Conservation (phyloP, 2,888 invertebrate genomes). For the Hoplodrina ambigua region DNA sequence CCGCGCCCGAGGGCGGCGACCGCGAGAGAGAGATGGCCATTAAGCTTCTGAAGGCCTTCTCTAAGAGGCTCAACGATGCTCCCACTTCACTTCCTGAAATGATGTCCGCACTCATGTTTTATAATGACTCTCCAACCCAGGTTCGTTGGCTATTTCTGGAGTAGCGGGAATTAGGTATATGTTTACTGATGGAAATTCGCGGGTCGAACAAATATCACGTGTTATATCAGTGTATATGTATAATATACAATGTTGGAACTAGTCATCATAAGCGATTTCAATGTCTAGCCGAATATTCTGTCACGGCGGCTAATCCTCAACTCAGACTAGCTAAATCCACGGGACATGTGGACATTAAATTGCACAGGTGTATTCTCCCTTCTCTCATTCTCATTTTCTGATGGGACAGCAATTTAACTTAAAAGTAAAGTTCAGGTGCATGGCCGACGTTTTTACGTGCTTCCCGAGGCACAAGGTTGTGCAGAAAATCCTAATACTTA, state of each 20-base stretch:
- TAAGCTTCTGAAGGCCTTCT: conserved; percentile 91
- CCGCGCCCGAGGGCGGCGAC: conserved; percentile 80
- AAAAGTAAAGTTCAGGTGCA: no score
- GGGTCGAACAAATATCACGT: neutral
- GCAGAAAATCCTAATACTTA: no score
- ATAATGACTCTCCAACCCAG: conserved; percentile 93
- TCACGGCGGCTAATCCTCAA: neutral
- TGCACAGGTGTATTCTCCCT: no score
- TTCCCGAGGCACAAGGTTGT: no score
- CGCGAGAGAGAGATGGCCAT: conserved; percentile 89
- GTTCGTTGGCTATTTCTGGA: conserved; percentile 78
- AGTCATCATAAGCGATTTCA: neutral
- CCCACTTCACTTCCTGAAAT: conserved; percentile 94
- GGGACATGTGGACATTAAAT: no score
- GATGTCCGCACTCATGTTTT: conserved; percentile 93
- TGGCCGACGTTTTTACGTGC: no score
- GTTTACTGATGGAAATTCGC: neutral
- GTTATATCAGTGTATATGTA: neutral
- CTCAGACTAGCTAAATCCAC: no score
- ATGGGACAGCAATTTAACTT: no score
- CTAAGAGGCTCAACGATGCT: conserved; percentile 90
- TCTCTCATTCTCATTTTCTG: no score
- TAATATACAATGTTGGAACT: no score
- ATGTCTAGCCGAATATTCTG: neutral
- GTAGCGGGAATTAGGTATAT: neutral